A percentile compares a stretch with the other conserved stretches of the same genome.
Evolutionary conservation across 2,113 vertebrate species (phyloP).

Genomic region (Microcebus jonahi): DNA sequence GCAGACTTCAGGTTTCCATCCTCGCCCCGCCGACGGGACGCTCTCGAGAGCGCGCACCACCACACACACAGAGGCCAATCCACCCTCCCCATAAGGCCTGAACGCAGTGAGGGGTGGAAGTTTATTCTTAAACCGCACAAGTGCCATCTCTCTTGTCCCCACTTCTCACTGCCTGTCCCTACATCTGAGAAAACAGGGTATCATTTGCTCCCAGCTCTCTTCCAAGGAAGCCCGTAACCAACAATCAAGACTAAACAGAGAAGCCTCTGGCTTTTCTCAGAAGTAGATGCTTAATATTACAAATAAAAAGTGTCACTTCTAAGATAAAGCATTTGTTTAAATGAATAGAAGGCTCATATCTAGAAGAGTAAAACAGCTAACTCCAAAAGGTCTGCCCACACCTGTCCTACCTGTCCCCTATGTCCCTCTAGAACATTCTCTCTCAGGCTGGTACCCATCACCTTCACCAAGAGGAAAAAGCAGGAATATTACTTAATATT

Average conservation of each 20-base stretch:
- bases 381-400: not conserved
- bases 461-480: not conserved
- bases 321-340: slow-evolving; percentile 18
- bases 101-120: not conserved
- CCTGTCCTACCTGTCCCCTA: not conserved
- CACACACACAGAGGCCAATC: not conserved
- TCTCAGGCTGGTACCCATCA: not conserved
- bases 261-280: not conserved
- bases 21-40: not conserved
- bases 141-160: not conserved
- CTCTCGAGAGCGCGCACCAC: not conserved
- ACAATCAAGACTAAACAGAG: not conserved
- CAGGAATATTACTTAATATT: not conserved
- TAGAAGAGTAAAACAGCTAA: not conserved
- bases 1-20: not conserved
- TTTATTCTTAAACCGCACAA: not conserved
- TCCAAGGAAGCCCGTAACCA: not conserved
- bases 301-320: not conserved
- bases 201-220: not conserved
- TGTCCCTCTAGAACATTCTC: not conserved
- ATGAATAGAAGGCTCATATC: not conserved
- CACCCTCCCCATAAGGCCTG: not conserved
- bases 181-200: not conserved
- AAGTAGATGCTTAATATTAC: not conserved
- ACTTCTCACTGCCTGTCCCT: not conserved